Base-by-base conservation (phyloP, 2,888 invertebrate genomes). In the Rhagophthalmus giganteus region DNA sequence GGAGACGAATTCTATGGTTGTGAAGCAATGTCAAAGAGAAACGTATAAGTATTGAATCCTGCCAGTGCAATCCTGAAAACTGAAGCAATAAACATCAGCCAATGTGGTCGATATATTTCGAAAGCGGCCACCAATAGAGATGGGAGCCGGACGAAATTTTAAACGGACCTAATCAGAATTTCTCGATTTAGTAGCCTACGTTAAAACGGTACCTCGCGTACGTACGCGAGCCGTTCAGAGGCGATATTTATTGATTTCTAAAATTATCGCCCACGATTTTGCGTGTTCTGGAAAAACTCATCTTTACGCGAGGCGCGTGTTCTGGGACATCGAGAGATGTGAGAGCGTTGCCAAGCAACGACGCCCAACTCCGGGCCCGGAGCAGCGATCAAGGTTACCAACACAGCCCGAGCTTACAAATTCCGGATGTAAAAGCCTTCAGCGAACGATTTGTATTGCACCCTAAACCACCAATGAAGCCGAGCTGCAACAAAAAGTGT, bases 301-400 rank as follows among this genome's bases (percentile, higher is more conserved):
- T 47, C 47, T 47, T 34, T 33, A 34, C 40, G n/a, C n/a, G 34
- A 39, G 47, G 34, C 39, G 46, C 38, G 26, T 35, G 54, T 48
- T 54, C 54, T 37, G 54, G 54, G 54, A 49, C 49, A 38, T 44
- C 40, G 55, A 54, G 60, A 57, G 53, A 53, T 44, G 58, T 46
- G 51, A 53, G 59, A 54, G 65, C 40, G 63, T 63, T 63, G 62
- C 60, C 55, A 58, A 47, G 63, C 61, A 61, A 63, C 64, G 54
- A 47, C 44, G 49, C 58, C 51, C 57, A 55, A 59, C 54, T 59
- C 59, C 58, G 58, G 47, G 56, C 66, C 68, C 61, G 65, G 64
- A 67, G 67, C 67, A 65, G 64, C 65, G 64, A 69, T 69, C 68
- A 68, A 68, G 68, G 67, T 68, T 70, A 66, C 60, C 62, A 56